A percentile compares a stretch with the other conserved stretches of the same genome.
Evolutionary conservation across 1,140 invertebrate genomes (phyloP).

Genomic region (Drosophila elegans): DNA sequence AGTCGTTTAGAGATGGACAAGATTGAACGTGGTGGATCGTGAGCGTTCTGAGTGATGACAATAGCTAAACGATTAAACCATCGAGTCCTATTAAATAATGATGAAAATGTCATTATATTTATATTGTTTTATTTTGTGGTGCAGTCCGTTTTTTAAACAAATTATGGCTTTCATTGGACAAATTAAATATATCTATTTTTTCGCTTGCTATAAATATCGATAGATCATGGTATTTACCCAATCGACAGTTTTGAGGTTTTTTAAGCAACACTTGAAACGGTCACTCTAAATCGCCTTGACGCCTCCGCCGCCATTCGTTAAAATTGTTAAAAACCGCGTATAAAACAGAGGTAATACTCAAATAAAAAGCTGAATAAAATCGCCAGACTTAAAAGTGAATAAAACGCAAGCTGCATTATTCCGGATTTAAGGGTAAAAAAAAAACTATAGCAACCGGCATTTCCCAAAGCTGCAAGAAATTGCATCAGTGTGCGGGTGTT

Average conservation of each 20-base stretch:
- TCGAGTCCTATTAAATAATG: not conserved
- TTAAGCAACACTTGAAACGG: not conserved
- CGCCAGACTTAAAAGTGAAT: not conserved
- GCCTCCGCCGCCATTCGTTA: constrained; percentile 40
- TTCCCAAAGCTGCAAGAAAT: constrained; percentile 47
- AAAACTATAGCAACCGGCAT: constrained; percentile 29
- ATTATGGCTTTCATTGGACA: too few relatives aligned
- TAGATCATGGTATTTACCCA: too few relatives aligned
- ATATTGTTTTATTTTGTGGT: too few relatives aligned
- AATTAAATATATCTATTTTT: not conserved
- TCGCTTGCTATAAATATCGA: constrained; percentile 23
- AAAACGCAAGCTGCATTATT: not conserved
- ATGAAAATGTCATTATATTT: too few relatives aligned
- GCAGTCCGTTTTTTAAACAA: too few relatives aligned
- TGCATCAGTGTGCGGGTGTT: constrained; percentile 62
- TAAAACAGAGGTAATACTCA: not conserved
- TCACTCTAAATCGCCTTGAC: constrained; percentile 22
- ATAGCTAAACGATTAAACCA: not conserved
- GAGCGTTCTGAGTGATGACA: not conserved
- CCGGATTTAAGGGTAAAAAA: not conserved
- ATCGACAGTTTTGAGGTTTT: not conserved
- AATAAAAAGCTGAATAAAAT: not conserved
- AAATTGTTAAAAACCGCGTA: constrained; percentile 11
- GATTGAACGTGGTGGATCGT: not conserved
- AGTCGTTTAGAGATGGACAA: constrained; percentile 11